Conservation (phyloP, 2,888 invertebrate genomes). For the Eurytoma adleriae region DNA sequence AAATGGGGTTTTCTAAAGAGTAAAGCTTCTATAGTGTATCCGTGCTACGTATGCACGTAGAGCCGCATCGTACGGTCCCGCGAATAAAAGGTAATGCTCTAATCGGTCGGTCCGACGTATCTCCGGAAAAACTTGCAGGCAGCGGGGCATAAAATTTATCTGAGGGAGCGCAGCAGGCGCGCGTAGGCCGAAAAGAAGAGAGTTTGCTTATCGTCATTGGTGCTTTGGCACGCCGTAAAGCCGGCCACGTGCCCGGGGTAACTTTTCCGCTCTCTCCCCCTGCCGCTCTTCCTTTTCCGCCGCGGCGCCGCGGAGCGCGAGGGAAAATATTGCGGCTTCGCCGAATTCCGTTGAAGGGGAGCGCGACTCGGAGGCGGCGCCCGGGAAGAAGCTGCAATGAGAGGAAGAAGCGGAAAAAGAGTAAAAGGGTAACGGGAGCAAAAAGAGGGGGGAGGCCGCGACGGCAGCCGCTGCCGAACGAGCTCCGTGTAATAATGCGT, state of each 20-base stretch:
- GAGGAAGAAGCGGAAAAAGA: neutral
- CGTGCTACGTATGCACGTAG: too few relatives aligned
- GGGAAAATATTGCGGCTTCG: slow-evolving; percentile 35
- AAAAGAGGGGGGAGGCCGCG: neutral
- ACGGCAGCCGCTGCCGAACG: neutral
- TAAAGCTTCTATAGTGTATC: too few relatives aligned
- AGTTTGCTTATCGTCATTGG: too few relatives aligned
- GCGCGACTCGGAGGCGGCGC: too few relatives aligned
- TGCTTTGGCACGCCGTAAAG: neutral
- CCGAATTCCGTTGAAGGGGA: slow-evolving; percentile 29
- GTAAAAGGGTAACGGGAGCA: neutral
- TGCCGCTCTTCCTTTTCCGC: neutral
- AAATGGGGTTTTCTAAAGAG: too few relatives aligned
- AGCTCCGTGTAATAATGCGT: neutral
- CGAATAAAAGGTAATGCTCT: too few relatives aligned
- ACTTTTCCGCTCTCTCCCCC: neutral
- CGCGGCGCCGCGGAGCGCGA: neutral
- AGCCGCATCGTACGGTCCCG: too few relatives aligned
- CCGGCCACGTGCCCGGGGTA: neutral
- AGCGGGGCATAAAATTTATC: neutral
- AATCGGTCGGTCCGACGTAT: too few relatives aligned
- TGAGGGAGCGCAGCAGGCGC: too few relatives aligned
- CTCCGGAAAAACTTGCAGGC: neutral
- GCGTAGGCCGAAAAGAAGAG: too few relatives aligned
- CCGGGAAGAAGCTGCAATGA: slow-evolving; percentile 18